Evolutionary conservation across 2,113 vertebrate genomes (phyloP), one percentile per base, ranked within the genome.

Genomic region (Dendropsophus ebraccatus): DNA sequence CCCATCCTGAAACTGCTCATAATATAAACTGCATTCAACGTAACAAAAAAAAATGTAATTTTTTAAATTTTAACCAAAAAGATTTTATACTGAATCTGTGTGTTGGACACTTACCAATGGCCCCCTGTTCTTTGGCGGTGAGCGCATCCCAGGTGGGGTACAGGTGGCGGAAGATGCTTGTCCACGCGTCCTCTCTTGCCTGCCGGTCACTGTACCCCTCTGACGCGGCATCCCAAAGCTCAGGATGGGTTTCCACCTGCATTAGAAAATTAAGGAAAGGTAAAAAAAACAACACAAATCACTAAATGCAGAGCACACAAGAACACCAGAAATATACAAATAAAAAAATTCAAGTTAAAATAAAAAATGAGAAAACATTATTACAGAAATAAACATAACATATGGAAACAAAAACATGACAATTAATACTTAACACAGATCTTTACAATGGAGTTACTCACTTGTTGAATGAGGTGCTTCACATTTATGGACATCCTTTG

Each of bases 401-500:
- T 37, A 28, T 65, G 25, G 25, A 65, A 14, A 65, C 25, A 30
- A 35, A 70, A 10, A 21, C 17, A 70, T 21, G 67, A 28, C 13
- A 37, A 70, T 12, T 8, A 35, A 32, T 67, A 62, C 25, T 1
- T 65, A 25, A 69, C 30, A 62, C 25, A 13, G n/a, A 62, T 28
- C 16, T 35, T 69, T 69, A 37, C 67, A 70, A 21, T 70, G 67
- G 67, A 37, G 35, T 70, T 70, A 70, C 67, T 70, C 32, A 70
- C 67, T 70, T 70, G 32, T 23, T 70, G 67, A 70, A 70, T 70
- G 67, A 70, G 67, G 67, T 70, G 67, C 35, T 70, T 70, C 67
- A 70, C 67, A 70, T 70, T 70, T 37, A 70, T 70, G 67, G 67
- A 70, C 67, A 70, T 70, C 67, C 67, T 70, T 70, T 70, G 67